These are phyloP conservation scores for Hyaena hyaena DNA, from an alignment of 2,113 vertebrate species.

Conservation along the genomic window DNA sequence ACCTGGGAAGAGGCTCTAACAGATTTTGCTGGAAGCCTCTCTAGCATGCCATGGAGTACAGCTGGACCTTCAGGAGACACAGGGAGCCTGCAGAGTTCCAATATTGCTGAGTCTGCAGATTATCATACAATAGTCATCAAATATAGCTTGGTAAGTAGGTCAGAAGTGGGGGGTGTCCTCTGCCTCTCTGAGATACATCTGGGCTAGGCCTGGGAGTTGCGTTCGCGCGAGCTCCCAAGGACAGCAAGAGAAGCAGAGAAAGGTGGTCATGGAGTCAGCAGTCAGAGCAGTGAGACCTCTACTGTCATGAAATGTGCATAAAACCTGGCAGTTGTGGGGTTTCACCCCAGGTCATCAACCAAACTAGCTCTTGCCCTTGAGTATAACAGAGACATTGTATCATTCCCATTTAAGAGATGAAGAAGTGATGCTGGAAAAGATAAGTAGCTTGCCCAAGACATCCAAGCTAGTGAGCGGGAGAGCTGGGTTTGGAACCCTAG, in stretches of 20 bases:
- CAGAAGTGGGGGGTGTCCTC: constrained; percentile 43
- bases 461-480: neutral
- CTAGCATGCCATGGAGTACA: neutral
- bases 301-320: neutral
- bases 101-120: constrained; percentile 61
- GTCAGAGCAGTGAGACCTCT: neutral
- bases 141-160: constrained; percentile 66
- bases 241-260: neutral
- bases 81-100: neutral
- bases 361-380: neutral
- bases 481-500: neutral
- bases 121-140: constrained; percentile 58
- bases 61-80: neutral
- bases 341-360: neutral
- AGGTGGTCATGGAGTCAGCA: neutral
- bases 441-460: neutral
- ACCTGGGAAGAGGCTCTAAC: neutral
- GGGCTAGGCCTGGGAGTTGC: neutral
- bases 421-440: neutral
- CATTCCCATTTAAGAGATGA: neutral
- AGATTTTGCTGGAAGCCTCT: neutral
- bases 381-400: neutral
- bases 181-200: neutral
- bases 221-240: neutral
- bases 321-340: neutral